Conservation (phyloP, 2,888 invertebrate species). For the Spatulosminthurus flaviceps region DNA sequence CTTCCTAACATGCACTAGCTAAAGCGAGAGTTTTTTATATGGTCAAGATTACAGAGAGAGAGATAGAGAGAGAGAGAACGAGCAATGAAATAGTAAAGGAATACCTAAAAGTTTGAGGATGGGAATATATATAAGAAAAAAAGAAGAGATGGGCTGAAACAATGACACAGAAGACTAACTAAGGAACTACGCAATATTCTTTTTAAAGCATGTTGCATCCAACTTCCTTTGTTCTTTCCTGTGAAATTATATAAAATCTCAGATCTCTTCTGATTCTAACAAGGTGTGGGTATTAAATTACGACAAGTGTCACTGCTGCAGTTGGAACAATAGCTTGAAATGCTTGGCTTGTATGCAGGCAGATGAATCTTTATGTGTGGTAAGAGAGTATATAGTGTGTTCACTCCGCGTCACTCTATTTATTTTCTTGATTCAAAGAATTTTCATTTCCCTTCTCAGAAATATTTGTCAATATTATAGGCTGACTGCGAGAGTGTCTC, state of each 20-base stretch:
- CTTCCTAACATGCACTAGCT: not conserved
- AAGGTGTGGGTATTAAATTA: constrained; percentile 1
- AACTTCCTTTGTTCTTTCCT: constrained; percentile 14
- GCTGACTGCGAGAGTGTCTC: not conserved
- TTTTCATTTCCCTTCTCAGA: not conserved
- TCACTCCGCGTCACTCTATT: not conserved
- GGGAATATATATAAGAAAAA: not conserved
- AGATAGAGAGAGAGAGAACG: not conserved
- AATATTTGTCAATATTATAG: not conserved
- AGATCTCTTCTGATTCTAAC: not conserved
- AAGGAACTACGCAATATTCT: constrained; percentile 18
- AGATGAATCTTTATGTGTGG: too few species aligned
- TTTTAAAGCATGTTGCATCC: not conserved
- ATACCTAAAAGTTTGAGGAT: constrained; percentile 9
- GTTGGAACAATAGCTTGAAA: not conserved
- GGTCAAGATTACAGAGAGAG: not conserved
- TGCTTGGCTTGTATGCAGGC: not conserved
- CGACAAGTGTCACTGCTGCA: not conserved
- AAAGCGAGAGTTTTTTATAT: not conserved
- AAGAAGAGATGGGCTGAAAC: not conserved
- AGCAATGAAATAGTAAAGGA: not conserved
- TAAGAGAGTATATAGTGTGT: too few species aligned
- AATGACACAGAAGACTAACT: not conserved
- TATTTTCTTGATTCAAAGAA: not conserved
- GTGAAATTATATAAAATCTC: not conserved